Percentiles rank a stretch among this genome's conserved stretches.
phyloP scores from a whole-genome alignment of 2,113 vertebrate species.

The Syrrhaptes paradoxus region DNA sequence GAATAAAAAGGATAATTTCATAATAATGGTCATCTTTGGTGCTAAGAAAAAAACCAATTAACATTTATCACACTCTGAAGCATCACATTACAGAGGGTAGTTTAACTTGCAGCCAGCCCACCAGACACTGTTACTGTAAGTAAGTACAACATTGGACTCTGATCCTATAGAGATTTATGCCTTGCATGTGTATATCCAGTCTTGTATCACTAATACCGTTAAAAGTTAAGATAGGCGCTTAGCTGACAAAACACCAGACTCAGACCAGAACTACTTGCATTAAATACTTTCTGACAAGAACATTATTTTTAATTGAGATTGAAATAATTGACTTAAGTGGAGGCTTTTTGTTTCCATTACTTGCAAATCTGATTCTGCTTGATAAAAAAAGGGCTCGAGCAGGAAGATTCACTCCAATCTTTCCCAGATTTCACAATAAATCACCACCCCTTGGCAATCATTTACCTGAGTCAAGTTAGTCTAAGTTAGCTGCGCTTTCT shows the following conservation, averaged over 20 bases:
- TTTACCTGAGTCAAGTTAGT: constrained; percentile 23
- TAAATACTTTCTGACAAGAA: background rate
- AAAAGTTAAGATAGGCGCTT: background rate
- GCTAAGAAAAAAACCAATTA: background rate
- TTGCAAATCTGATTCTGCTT: background rate
- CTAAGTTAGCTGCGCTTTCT: background rate
- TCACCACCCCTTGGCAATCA: background rate
- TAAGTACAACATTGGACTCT: background rate
- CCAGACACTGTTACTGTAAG: background rate
- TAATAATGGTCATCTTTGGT: background rate
- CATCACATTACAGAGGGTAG: background rate
- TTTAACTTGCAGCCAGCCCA: background rate
- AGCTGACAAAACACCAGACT: background rate
- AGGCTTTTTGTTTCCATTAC: background rate
- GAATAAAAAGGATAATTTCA: background rate
- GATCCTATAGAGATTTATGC: background rate
- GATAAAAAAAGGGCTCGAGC: background rate
- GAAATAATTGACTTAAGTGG: constrained; percentile 11
- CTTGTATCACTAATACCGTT: background rate
- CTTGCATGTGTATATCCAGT: background rate
- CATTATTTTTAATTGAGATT: constrained; percentile 13
- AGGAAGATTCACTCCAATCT: background rate
- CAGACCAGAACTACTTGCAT: background rate
- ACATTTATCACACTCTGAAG: background rate
- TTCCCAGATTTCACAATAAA: constrained; percentile 5